Evolutionary conservation across 2,113 vertebrate genomes (phyloP).

Genomic region (Anolis carolinensis): DNA sequence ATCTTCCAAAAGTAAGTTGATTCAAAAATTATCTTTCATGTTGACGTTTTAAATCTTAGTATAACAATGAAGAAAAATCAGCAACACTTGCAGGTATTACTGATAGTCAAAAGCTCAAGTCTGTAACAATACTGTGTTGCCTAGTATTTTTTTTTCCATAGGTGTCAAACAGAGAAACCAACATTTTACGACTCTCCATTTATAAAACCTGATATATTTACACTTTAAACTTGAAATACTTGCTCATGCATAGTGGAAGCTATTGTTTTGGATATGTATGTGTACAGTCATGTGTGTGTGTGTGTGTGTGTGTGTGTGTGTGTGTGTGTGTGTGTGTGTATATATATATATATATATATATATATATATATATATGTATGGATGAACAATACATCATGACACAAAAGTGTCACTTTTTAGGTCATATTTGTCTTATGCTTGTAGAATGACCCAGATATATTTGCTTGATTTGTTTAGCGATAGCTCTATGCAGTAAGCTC

Average conservation of each 20-base stretch:
- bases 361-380: neutral
- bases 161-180: slow-evolving; percentile 25
- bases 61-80: slow-evolving; percentile 46
- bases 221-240: slow-evolving; percentile 54
- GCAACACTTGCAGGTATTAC: slow-evolving; percentile 36
- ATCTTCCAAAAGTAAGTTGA: neutral
- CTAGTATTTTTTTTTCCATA: slow-evolving; percentile 35
- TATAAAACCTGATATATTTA: slow-evolving; percentile 57
- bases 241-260: slow-evolving; percentile 20
- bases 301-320: too few relatives aligned
- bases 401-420: slow-evolving; percentile 21
- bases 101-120: slow-evolving; percentile 46
- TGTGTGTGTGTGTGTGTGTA: too few relatives aligned
- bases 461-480: slow-evolving; percentile 33
- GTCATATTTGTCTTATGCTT: slow-evolving; percentile 28
- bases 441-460: slow-evolving; percentile 19
- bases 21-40: slow-evolving; percentile 44
- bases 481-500: neutral
- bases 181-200: slow-evolving; percentile 54
- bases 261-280: neutral
- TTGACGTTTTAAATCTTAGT: slow-evolving; percentile 31
- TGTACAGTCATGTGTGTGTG: too few relatives aligned
- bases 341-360: too few relatives aligned
- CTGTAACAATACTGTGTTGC: fast-evolving
- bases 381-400: neutral